phyloP scores from a whole-genome alignment of 2,113 vertebrate species.

The Monarcha castaneiventris region DNA sequence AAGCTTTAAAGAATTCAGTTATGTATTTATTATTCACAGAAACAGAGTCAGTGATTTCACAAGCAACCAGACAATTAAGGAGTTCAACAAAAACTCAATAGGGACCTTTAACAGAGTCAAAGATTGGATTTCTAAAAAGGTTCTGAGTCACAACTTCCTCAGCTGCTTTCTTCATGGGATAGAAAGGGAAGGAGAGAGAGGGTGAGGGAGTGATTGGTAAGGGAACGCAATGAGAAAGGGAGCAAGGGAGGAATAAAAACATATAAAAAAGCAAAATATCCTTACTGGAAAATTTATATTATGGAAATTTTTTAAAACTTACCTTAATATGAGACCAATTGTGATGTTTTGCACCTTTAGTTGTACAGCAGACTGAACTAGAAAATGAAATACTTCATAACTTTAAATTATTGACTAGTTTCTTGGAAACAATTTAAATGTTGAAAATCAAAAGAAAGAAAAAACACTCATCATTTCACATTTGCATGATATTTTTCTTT shows the following conservation, averaged over 20 bases:
- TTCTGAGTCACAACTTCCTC: background rate
- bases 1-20: background rate
- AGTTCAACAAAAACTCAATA: background rate
- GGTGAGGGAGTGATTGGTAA: too few species aligned
- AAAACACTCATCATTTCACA: background rate
- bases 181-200: background rate
- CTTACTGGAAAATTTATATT: background rate
- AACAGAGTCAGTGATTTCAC: background rate
- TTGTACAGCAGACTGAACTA: background rate
- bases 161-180: background rate
- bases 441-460: background rate
- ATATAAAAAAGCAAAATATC: background rate
- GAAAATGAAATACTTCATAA: background rate
- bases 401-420: background rate
- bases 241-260: fast-evolving
- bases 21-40: slow-evolving; percentile 3
- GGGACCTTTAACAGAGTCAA: background rate
- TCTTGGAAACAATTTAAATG: background rate
- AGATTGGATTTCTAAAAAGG: background rate
- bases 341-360: background rate
- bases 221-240: background rate
- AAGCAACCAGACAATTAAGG: background rate
- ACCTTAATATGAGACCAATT: background rate
- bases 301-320: background rate
- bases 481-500: background rate